Evolutionary conservation across 2,113 vertebrate species (phyloP).

Genomic region (Talpa occidentalis): DNA sequence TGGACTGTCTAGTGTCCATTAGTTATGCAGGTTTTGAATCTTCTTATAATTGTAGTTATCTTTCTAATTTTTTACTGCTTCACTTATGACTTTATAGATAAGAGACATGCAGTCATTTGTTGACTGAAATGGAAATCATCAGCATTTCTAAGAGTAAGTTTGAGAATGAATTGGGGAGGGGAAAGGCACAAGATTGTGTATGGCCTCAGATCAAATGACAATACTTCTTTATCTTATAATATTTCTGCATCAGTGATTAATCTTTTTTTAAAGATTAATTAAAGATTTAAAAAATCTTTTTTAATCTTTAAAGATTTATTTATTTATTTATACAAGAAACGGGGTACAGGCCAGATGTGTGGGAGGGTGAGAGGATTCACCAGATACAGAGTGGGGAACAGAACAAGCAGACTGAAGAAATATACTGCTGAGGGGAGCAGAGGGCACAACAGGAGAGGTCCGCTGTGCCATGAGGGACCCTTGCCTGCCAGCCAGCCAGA

Average conservation of each 20-base stretch:
- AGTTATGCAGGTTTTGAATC: background rate
- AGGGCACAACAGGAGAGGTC: no score
- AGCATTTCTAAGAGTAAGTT: background rate
- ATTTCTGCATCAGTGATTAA: constrained; percentile 26
- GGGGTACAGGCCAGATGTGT: no score
- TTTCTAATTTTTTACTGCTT: background rate
- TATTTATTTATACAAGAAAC: no score
- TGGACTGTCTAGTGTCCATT: background rate
- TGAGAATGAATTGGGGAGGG: background rate
- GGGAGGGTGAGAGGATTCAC: no score
- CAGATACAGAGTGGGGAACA: no score
- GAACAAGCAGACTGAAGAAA: no score
- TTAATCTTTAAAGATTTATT: no score
- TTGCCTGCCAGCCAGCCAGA: no score
- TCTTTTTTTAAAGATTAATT: no score
- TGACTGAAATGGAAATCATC: background rate
- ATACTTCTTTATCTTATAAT: constrained; percentile 3
- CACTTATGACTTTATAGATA: background rate
- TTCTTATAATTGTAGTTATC: background rate
- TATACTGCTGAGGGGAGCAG: no score
- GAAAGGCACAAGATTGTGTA: background rate
- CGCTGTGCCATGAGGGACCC: no score
- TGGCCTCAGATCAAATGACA: background rate
- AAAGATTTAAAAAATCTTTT: no score
- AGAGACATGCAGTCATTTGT: background rate